A percentile compares a stretch with the other conserved stretches of the same genome.
Evolutionary conservation across 2,113 vertebrate genomes (phyloP).

Genomic region (Calyptommatus sinebrachiatus): DNA sequence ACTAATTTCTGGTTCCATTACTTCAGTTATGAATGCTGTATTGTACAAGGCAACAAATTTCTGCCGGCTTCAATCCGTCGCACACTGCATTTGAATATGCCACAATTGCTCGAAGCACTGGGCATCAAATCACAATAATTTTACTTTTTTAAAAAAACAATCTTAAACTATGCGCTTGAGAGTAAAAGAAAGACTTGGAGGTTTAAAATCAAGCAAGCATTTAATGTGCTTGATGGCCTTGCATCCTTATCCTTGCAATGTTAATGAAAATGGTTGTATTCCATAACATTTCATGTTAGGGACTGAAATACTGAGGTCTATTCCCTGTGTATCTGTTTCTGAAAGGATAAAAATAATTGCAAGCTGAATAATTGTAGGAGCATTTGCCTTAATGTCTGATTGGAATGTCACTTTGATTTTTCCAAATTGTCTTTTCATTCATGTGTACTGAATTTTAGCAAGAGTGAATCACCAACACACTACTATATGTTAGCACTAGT

Average conservation of each 20-base stretch:
- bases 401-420: too few species aligned
- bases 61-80: neutral
- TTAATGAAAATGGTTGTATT: neutral
- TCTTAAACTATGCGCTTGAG: neutral
- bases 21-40: neutral
- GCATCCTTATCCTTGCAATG: neutral
- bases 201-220: neutral
- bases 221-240: neutral
- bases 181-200: neutral
- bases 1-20: neutral
- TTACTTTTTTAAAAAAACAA: neutral
- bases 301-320: neutral
- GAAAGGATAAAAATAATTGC: neutral
- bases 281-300: neutral
- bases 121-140: neutral
- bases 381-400: too few species aligned
- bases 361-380: neutral
- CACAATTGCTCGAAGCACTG: accelerated
- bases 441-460: too few species aligned
- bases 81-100: neutral
- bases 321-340: neutral
- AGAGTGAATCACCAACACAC: too few species aligned
- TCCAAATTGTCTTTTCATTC: too few species aligned
- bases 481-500: too few species aligned
- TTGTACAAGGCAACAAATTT: neutral